Conservation (phyloP, 2,113 vertebrate genomes). For the Poicephalus meyeri region DNA sequence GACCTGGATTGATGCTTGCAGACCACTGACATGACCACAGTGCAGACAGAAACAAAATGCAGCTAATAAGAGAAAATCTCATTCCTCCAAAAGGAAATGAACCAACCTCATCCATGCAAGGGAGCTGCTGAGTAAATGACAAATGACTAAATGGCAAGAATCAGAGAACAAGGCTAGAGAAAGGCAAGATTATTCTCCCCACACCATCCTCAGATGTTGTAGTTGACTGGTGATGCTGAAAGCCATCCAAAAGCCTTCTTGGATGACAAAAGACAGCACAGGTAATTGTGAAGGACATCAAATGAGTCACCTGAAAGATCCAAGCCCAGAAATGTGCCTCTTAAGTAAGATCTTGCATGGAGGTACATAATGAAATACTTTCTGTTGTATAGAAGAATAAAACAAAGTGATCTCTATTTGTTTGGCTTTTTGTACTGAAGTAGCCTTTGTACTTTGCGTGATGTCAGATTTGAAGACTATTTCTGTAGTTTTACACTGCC, state of each 20-base stretch:
- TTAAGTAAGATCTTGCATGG: not conserved
- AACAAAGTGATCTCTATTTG: not conserved
- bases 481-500: conserved; percentile 29
- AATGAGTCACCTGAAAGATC: not conserved
- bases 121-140: not conserved
- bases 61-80: not conserved
- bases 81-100: not conserved
- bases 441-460: not conserved
- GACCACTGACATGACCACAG: not conserved
- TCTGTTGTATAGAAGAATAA: not conserved
- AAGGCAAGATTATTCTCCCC: not conserved
- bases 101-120: not conserved
- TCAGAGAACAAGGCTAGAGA: not conserved
- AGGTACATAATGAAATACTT: not conserved
- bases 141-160: not conserved
- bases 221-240: not conserved
- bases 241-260: not conserved
- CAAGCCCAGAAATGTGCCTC: not conserved
- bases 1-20: not conserved
- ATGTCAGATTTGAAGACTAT: not conserved
- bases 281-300: not conserved
- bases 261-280: not conserved
- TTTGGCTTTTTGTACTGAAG: not conserved
- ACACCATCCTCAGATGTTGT: not conserved
- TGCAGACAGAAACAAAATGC: not conserved